Percentiles rank a stretch among this genome's conserved stretches.
Conservation (phyloP, 2,113 vertebrate species). For the Elephantulus edwardii region DNA sequence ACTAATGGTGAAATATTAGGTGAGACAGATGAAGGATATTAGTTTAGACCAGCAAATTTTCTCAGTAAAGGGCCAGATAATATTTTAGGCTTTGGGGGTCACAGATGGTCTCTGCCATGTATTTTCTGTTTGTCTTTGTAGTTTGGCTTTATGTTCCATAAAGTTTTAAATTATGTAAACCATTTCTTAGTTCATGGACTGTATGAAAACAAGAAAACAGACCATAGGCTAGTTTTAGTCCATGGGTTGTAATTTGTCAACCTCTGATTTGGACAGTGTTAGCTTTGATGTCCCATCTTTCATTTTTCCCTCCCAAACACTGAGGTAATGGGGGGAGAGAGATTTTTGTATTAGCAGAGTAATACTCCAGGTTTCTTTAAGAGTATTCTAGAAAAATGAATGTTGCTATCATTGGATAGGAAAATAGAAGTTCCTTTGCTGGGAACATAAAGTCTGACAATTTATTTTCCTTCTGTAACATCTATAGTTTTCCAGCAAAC, state of each 20-base stretch:
- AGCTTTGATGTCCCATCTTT: background rate
- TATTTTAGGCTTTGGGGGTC: background rate
- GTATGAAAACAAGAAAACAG: background rate
- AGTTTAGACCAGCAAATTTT: background rate
- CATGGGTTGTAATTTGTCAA: background rate
- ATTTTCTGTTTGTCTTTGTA: background rate
- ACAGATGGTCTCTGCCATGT: background rate
- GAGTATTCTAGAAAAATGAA: background rate
- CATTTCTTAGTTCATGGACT: background rate
- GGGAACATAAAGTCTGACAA: background rate
- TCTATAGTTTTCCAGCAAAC: background rate
- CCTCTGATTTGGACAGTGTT: background rate
- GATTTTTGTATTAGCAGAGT: constrained; percentile 8
- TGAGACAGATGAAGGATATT: background rate
- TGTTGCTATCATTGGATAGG: background rate
- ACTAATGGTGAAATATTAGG: background rate
- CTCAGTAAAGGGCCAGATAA: background rate
- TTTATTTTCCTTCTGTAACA: background rate
- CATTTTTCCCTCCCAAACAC: background rate
- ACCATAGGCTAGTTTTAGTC: background rate
- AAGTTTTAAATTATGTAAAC: constrained; percentile 9
- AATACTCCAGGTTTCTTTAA: background rate
- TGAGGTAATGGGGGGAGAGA: background rate
- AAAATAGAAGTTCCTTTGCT: background rate
- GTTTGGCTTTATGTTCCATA: background rate